Conservation (phyloP, 2,888 invertebrate species). For the Augiades crinisus region DNA sequence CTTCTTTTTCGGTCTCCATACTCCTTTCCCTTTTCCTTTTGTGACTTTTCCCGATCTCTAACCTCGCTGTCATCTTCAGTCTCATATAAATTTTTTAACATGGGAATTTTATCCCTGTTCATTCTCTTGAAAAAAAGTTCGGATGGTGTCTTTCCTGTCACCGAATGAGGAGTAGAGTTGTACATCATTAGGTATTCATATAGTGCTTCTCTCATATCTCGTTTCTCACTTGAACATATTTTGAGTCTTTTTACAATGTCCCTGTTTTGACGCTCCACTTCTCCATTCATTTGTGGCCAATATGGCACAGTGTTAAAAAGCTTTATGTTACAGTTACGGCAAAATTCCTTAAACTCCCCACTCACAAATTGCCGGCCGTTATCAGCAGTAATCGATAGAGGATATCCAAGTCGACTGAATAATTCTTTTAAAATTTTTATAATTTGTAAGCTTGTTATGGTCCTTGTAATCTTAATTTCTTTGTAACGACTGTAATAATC, state of each 20-base stretch:
- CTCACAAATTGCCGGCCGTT: constrained; percentile 36
- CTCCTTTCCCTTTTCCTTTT: constrained; percentile 33
- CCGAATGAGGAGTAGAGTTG: constrained; percentile 1
- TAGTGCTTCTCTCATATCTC: constrained; percentile 8
- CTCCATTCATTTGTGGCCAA: constrained; percentile 37
- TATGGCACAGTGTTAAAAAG: constrained; percentile 34
- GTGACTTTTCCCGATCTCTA: constrained; percentile 32
- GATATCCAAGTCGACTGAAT: constrained; percentile 32
- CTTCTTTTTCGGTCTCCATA: constrained; percentile 30
- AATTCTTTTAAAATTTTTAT: constrained; percentile 33
- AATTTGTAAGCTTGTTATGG: constrained; percentile 26
- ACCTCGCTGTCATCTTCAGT: constrained; percentile 27
- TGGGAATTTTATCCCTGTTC: constrained; percentile 7
- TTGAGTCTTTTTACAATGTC: constrained; percentile 35
- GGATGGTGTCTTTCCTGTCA: constrained; percentile 28
- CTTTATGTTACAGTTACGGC: constrained; percentile 26
- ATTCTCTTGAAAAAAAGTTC: constrained; percentile 29
- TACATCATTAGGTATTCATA: neutral
- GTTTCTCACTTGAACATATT: constrained; percentile 29
- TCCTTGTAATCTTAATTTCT: neutral
- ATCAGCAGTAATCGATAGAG: constrained; percentile 33
- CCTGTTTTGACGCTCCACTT: constrained; percentile 38
- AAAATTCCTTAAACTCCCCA: constrained; percentile 34
- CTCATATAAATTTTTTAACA: no score
- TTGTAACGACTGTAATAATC: neutral